Conservation (phyloP, 2,888 invertebrate genomes). For the Leuctra nigra region DNA sequence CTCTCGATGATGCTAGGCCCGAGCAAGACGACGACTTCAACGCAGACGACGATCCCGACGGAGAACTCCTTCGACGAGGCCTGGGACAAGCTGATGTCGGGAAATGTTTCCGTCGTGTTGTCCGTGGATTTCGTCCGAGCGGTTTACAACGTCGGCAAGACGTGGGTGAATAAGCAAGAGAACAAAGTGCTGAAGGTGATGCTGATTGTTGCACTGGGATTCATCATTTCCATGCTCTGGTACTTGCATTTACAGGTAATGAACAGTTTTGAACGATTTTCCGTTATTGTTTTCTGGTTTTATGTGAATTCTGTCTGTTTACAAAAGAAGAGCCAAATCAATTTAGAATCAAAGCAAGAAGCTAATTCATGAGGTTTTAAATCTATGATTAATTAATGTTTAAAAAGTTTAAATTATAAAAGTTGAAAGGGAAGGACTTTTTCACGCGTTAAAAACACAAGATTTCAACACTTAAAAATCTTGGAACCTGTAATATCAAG, state of each 20-base stretch:
- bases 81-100: conserved; percentile 14
- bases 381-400: too few species aligned
- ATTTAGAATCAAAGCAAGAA: too few species aligned
- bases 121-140: conserved; percentile 19
- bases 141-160: conserved; percentile 42
- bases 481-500: too few species aligned
- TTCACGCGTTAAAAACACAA: too few species aligned
- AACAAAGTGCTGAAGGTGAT: conserved; percentile 65
- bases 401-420: too few species aligned
- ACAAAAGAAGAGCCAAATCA: too few species aligned
- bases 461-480: too few species aligned
- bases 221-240: conserved; percentile 67
- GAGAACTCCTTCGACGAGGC: background rate
- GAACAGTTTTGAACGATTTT: too few species aligned
- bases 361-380: too few species aligned
- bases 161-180: conserved; percentile 69
- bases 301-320: too few species aligned
- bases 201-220: conserved; percentile 58
- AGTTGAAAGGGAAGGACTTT: too few species aligned
- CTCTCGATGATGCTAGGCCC: background rate
- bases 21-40: background rate
- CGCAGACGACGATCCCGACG: background rate
- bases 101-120: conserved; percentile 20
- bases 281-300: too few species aligned
- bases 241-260: conserved; percentile 65